Evolutionary conservation across 1,140 invertebrate genomes (phyloP).

Genomic region (Drosophila athabasca): DNA sequence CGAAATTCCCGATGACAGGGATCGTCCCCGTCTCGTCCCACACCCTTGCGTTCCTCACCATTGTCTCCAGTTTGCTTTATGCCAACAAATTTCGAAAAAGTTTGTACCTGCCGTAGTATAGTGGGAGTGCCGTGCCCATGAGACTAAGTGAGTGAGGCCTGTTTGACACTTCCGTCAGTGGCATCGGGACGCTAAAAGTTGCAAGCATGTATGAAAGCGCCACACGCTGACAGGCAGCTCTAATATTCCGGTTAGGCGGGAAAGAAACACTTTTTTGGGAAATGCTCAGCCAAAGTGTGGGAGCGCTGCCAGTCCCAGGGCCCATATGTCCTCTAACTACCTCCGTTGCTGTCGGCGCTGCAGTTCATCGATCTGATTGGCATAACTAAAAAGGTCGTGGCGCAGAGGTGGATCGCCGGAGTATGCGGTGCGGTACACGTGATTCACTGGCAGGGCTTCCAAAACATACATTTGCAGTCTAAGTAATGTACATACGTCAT

Average conservation of each 20-base stretch:
- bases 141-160: slow-evolving; percentile 38
- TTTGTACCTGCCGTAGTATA: slow-evolving; percentile 12
- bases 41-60: not conserved
- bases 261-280: not conserved
- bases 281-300: slow-evolving; percentile 16
- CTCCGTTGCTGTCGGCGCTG: slow-evolving; percentile 15
- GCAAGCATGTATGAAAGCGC: slow-evolving; percentile 25
- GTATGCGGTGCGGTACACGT: too few relatives aligned
- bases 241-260: slow-evolving; percentile 31
- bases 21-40: not conserved
- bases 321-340: too few relatives aligned
- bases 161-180: slow-evolving; percentile 54
- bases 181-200: slow-evolving; percentile 19
- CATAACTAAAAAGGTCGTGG: slow-evolving; percentile 38
- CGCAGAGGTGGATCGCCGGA: slow-evolving; percentile 20
- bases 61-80: slow-evolving; percentile 8
- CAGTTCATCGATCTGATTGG: slow-evolving; percentile 26
- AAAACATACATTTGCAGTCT: too few relatives aligned
- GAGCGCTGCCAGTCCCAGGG: too few relatives aligned
- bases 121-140: slow-evolving; percentile 1
- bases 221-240: slow-evolving; percentile 11
- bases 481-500: not conserved
- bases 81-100: slow-evolving; percentile 51
- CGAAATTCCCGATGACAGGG: slow-evolving; percentile 32
- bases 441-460: slow-evolving; percentile 26